Conservation (phyloP, 2,888 invertebrate species). For the Ceramica pisi region DNA sequence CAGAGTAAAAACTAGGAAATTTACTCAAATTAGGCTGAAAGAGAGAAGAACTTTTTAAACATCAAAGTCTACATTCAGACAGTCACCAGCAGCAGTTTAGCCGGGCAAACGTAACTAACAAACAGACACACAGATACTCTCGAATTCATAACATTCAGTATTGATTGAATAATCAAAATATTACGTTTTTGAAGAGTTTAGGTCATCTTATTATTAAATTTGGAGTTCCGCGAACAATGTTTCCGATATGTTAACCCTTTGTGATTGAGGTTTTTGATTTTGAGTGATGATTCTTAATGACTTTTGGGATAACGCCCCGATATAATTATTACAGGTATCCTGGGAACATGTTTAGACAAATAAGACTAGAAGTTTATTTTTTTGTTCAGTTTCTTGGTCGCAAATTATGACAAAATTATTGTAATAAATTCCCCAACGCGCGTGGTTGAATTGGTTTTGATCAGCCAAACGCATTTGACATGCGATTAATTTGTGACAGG, state of each 20-base stretch:
- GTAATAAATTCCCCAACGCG: too few species aligned
- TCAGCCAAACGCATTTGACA: too few species aligned
- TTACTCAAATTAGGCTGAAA: too few species aligned
- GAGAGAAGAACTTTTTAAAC: too few species aligned
- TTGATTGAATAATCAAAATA: slow-evolving; percentile 22
- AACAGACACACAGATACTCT: neutral
- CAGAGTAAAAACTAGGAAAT: too few species aligned
- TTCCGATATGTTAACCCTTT: slow-evolving; percentile 11
- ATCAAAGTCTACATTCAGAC: too few species aligned
- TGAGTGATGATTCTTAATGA: slow-evolving; percentile 51
- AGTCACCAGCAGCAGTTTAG: too few species aligned
- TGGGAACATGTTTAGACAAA: slow-evolving; percentile 13
- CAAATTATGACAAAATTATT: too few species aligned
- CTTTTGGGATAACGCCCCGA: slow-evolving; percentile 26
- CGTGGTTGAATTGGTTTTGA: too few species aligned
- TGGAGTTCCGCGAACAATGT: slow-evolving; percentile 32
- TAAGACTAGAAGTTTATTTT: neutral
- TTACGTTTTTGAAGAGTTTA: slow-evolving; percentile 22
- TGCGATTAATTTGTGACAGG: too few species aligned
- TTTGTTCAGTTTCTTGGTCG: too few species aligned
- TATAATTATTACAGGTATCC: slow-evolving; percentile 4
- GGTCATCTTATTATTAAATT: slow-evolving; percentile 12
- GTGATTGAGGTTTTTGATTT: slow-evolving; percentile 15
- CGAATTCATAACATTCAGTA: neutral
- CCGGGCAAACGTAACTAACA: neutral